Percentiles rank a stretch among this genome's conserved stretches.
Conservation (phyloP, 2,797 vertebrate species). For the Peromyscus attwateri region DNA sequence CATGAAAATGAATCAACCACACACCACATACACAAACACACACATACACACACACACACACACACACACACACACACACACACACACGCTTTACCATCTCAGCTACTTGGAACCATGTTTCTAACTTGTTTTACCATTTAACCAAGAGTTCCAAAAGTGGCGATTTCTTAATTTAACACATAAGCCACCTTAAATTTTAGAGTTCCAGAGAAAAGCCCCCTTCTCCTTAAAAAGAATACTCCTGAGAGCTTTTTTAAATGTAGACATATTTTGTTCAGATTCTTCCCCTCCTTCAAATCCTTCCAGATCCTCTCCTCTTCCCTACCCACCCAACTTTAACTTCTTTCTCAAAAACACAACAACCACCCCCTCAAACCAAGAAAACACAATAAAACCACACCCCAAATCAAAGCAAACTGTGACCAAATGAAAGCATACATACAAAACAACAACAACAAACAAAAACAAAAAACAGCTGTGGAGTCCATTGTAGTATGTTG, state of each 20-base stretch:
- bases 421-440: neutral
- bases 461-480: too few relatives aligned
- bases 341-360: neutral
- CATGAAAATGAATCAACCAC: neutral
- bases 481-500: neutral
- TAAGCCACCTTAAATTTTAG: slow-evolving; percentile 1
- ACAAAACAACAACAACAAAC: too few relatives aligned
- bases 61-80: neutral
- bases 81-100: neutral
- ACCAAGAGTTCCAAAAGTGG: slow-evolving; percentile 29
- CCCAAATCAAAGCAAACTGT: neutral
- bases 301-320: neutral
- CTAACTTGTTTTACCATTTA: slow-evolving; percentile 39
- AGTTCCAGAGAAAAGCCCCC: neutral
- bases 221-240: neutral
- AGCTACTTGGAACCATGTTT: neutral
- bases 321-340: neutral
- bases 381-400: neutral
- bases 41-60: neutral
- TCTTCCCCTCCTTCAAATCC: neutral
- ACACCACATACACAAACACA: neutral
- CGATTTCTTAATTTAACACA: neutral
- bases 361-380: neutral
- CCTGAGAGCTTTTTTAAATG: neutral
- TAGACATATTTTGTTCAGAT: neutral